Conservation (phyloP, 2,113 vertebrate genomes). For the Chaetops frenatus region DNA sequence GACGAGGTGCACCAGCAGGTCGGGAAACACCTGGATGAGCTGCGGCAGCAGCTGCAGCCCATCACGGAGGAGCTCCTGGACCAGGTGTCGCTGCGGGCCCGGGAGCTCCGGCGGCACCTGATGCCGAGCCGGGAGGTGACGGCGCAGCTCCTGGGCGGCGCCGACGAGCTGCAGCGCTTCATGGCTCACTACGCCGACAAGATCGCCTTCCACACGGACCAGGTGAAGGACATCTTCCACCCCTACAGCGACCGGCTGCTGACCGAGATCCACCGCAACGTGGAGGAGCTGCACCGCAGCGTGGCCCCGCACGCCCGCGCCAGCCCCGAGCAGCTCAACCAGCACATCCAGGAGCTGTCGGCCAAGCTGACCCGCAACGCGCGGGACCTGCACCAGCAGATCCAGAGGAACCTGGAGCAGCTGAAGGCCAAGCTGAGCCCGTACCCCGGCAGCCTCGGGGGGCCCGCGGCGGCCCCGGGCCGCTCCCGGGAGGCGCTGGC, state of each 20-base stretch:
- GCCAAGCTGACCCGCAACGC: conserved; percentile 69
- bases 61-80: conserved; percentile 70
- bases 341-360: conserved; percentile 71
- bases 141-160: conserved; percentile 12
- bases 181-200: conserved; percentile 54
- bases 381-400: conserved; percentile 68
- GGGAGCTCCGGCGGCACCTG: conserved; percentile 76
- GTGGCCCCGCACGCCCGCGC: conserved; percentile 41
- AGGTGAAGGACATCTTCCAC: conserved; percentile 57
- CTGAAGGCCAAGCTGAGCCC: conserved; percentile 61
- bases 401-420: conserved; percentile 77
- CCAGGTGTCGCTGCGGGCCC: conserved; percentile 70
- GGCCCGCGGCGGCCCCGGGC: not conserved
- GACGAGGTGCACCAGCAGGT: conserved; percentile 49
- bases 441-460: not conserved
- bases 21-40: conserved; percentile 49
- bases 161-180: conserved; percentile 63
- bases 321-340: conserved; percentile 62
- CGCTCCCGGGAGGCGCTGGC: not conserved
- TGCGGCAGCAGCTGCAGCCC: conserved; percentile 62
- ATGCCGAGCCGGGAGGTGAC: conserved; percentile 40
- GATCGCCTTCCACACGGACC: conserved; percentile 53
- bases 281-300: conserved; percentile 70
- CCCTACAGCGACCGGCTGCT: conserved; percentile 59
- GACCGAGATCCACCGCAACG: conserved; percentile 55